Percentiles rank a stretch among this genome's conserved stretches.
phyloP scores from a whole-genome alignment of 2,113 vertebrate genomes.

The Sinocyclocheilus grahami region DNA sequence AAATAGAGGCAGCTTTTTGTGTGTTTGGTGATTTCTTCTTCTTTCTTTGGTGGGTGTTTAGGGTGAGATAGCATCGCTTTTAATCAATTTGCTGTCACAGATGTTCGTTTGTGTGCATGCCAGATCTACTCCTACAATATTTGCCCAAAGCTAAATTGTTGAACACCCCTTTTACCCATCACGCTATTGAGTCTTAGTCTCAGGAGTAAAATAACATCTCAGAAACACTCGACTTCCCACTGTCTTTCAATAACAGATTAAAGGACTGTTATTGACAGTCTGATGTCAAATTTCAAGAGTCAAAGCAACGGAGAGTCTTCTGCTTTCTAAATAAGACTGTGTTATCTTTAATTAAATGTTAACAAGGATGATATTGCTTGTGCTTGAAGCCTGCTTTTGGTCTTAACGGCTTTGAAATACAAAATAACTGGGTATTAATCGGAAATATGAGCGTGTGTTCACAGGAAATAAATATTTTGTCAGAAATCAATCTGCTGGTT shows the following conservation, averaged over 20 bases:
- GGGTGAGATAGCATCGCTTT: background rate
- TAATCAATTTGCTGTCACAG: conserved; percentile 3
- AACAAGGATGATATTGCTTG: background rate
- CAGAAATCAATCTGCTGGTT: background rate
- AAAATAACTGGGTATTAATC: background rate
- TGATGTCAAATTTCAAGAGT: background rate
- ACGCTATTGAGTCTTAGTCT: background rate
- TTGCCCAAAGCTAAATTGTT: conserved; percentile 10
- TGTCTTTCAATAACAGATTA: background rate
- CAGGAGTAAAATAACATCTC: background rate
- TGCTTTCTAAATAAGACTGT: background rate
- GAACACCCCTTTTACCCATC: background rate
- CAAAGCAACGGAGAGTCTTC: background rate
- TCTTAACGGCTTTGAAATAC: background rate
- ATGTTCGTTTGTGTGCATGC: background rate
- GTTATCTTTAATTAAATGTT: background rate
- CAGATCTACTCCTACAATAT: conserved; percentile 1
- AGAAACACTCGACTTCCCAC: background rate
- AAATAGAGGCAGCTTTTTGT: background rate
- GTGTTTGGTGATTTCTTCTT: background rate
- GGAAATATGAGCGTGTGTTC: background rate
- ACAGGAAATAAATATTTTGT: background rate
- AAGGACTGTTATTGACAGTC: background rate
- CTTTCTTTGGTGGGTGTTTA: background rate
- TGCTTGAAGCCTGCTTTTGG: background rate